phyloP scores from a whole-genome alignment of 2,888 invertebrate species.

The Alloplasta piceator region DNA sequence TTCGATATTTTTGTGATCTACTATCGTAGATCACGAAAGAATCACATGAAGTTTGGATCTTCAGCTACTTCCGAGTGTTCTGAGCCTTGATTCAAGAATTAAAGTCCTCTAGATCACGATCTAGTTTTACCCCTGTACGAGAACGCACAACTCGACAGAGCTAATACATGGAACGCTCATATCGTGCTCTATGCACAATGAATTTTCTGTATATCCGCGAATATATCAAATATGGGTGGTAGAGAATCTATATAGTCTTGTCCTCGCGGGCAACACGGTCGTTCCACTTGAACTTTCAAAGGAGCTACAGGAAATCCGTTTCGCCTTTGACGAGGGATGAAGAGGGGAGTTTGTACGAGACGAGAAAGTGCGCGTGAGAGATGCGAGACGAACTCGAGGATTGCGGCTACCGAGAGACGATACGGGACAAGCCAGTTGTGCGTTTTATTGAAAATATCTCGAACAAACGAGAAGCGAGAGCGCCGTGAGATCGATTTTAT shows the following conservation, averaged over 20 bases:
- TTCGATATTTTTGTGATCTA: too few species aligned
- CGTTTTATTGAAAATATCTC: slow-evolving; percentile 65
- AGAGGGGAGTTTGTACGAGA: slow-evolving; percentile 13
- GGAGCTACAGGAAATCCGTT: slow-evolving; percentile 37
- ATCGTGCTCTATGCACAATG: too few species aligned
- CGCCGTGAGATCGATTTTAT: not conserved
- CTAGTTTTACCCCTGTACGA: too few species aligned
- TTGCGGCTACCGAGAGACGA: slow-evolving; percentile 37
- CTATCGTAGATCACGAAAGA: too few species aligned
- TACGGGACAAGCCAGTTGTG: slow-evolving; percentile 56
- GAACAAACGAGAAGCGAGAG: slow-evolving; percentile 31
- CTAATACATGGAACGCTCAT: too few species aligned
- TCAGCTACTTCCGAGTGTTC: too few species aligned
- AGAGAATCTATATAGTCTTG: slow-evolving; percentile 43
- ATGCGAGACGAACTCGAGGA: slow-evolving; percentile 10
- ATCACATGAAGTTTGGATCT: too few species aligned
- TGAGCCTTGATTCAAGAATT: too few species aligned
- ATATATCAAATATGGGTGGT: not conserved
- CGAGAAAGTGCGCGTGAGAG: not conserved
- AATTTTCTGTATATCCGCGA: not conserved
- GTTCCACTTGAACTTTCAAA: slow-evolving; percentile 63
- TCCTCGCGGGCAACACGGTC: slow-evolving; percentile 10
- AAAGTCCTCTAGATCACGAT: too few species aligned
- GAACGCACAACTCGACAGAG: too few species aligned
- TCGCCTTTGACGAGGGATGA: slow-evolving; percentile 56